Conservation (phyloP, 2,888 invertebrate genomes). For the Chrysopilus asiliformis region DNA sequence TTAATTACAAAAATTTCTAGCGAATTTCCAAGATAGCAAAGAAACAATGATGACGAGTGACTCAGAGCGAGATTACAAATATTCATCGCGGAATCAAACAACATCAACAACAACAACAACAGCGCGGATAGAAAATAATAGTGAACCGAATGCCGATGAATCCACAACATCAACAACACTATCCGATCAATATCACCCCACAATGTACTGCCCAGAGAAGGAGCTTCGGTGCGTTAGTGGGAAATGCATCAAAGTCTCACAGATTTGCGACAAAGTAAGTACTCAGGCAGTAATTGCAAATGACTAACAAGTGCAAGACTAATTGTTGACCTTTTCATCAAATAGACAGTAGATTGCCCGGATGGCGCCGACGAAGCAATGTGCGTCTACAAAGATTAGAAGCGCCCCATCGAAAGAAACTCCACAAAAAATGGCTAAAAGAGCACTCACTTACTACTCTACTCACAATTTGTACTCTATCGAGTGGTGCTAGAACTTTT, state of each 20-base stretch:
- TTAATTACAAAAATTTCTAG: too few relatives aligned
- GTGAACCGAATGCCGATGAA: slow-evolving; percentile 1
- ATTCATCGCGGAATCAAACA: slow-evolving; percentile 19
- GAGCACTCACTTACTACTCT: too few relatives aligned
- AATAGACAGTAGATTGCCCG: slow-evolving; percentile 40
- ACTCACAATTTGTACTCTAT: too few relatives aligned
- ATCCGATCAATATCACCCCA: slow-evolving; percentile 23
- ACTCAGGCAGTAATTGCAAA: too few relatives aligned
- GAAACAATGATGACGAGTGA: slow-evolving; percentile 49
- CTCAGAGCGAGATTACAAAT: slow-evolving; percentile 34
- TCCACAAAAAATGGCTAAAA: too few relatives aligned
- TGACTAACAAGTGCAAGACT: too few relatives aligned
- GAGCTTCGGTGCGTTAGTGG: slow-evolving; percentile 51
- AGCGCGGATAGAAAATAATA: slow-evolving; percentile 3
- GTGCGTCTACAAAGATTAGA: slow-evolving; percentile 40
- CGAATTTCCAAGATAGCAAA: slow-evolving; percentile 43
- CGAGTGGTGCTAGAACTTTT: too few relatives aligned
- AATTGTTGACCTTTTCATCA: not conserved
- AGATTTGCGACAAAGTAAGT: slow-evolving; percentile 43
- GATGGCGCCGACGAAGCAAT: slow-evolving; percentile 52
- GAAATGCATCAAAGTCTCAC: slow-evolving; percentile 47
- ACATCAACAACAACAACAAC: slow-evolving; percentile 11
- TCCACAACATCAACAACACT: not conserved
- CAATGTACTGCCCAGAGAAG: slow-evolving; percentile 37
- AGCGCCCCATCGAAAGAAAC: too few relatives aligned